Evolutionary conservation across 2,888 invertebrate species (phyloP).

Genomic region (Uloborus plumipes): DNA sequence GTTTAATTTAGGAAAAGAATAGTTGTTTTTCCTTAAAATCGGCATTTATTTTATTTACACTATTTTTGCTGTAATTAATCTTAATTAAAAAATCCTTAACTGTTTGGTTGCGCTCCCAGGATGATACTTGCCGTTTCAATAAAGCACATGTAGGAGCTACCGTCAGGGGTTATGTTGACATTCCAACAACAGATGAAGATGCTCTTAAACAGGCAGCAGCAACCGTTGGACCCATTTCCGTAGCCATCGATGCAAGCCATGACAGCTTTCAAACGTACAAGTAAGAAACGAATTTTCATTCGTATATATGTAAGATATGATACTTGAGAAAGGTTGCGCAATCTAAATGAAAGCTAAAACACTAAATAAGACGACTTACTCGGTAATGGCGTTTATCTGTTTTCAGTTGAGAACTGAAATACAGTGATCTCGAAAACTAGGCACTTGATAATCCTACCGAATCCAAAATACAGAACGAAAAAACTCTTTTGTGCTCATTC

Average conservation of each 20-base stretch:
- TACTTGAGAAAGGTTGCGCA: too few relatives aligned
- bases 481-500: too few relatives aligned
- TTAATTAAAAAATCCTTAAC: constrained; percentile 66
- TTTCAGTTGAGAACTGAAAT: too few relatives aligned
- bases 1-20: too few relatives aligned
- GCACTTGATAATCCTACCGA: too few relatives aligned
- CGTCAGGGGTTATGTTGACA: constrained; percentile 68
- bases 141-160: constrained; percentile 71
- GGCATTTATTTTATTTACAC: too few relatives aligned
- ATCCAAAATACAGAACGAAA: too few relatives aligned
- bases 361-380: too few relatives aligned
- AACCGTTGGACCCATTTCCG: constrained; percentile 68
- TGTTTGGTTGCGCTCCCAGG: background rate
- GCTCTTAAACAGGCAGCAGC: constrained; percentile 69
- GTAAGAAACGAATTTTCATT: background rate
- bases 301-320: background rate
- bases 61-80: constrained; percentile 70
- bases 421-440: too few relatives aligned
- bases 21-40: too few relatives aligned
- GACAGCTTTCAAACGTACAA: constrained; percentile 65
- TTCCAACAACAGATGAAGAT: constrained; percentile 68
- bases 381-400: too few relatives aligned
- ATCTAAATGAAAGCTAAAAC: too few relatives aligned
- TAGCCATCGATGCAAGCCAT: constrained; percentile 67
- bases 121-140: constrained; percentile 64